Base-by-base conservation (phyloP, 1,140 invertebrate species). In the Arctopsyche grandis region DNA sequence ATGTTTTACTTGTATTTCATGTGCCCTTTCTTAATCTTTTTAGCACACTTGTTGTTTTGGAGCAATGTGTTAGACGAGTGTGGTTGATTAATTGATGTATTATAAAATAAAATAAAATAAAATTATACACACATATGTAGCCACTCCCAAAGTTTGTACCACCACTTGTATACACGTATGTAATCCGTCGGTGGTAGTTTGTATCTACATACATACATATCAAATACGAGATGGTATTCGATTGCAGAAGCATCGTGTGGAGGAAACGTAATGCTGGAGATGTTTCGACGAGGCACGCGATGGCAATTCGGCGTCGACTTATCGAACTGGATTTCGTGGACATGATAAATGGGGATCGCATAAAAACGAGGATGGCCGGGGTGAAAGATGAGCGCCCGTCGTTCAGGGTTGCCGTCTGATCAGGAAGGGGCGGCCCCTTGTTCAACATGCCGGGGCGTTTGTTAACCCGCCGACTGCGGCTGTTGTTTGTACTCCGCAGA, bases 371-470 rank as follows among this genome's bases (percentile, higher is more conserved):
- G 21, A 66, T 19, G 12, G 12, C 3, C 16, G 60, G 60, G 21
- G 52, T 56, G 52, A 66, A 66, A 66, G 60, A 66, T 66, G 60
- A 66, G 21, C 14, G 3, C 60, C 24, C 12, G 10, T 16, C 60
- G 60, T 66, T 22, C 60, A 66, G 60, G 60, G 60, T 4, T 66
- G 60, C 48, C 48, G 12, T 52, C 10, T 16, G 69, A 79, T 79
- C 70, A 69, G 66, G 60, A 69, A 79, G 29, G 78, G 78, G 56
- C 71, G 56, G 21, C 3, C 78, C 29, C 60, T 63, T 70, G 58
- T 70, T 70, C 24, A 78, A 73, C 69, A 71, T 46, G 29, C 44
- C 43, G 69, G 52, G 29, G 9, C 29, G 69, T 19, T 66, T 66
- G 60, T 66, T 66, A 26, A 52, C 10, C 48, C 21, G 60, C 69